Evolutionary conservation across 2,797 vertebrate genomes (phyloP).

Genomic region (Hemibagrus guttatus): DNA sequence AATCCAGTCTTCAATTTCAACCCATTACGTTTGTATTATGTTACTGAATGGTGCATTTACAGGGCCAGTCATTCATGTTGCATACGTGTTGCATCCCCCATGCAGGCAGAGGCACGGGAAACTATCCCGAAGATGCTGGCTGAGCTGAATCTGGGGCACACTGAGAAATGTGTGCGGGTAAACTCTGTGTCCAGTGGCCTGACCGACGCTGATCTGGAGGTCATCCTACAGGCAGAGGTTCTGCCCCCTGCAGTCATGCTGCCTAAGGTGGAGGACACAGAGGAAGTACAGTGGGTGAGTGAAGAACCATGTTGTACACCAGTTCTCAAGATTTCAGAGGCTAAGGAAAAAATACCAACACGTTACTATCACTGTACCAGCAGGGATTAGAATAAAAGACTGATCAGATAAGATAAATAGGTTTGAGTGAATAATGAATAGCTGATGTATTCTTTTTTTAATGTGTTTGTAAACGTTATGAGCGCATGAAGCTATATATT

Average conservation of each 20-base stretch:
- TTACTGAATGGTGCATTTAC: constrained; percentile 33
- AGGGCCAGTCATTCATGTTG: constrained; percentile 28
- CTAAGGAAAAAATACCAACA: not conserved
- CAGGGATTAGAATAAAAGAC: not conserved
- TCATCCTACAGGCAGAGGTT: constrained; percentile 79
- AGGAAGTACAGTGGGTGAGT: constrained; percentile 93
- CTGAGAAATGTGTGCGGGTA: constrained; percentile 93
- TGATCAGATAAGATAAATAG: no score
- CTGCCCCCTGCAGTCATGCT: constrained; percentile 94
- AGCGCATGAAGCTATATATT: no score
- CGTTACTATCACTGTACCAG: not conserved
- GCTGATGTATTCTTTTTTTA: no score
- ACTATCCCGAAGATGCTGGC: constrained; percentile 82
- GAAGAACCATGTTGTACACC: not conserved
- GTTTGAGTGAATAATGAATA: no score
- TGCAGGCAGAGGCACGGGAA: constrained; percentile 85
- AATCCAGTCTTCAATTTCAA: constrained; percentile 42
- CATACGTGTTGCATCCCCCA: constrained; percentile 27
- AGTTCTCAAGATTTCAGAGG: not conserved
- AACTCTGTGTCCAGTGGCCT: constrained; percentile 94
- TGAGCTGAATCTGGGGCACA: constrained; percentile 82
- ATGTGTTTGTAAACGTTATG: no score
- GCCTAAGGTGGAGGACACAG: constrained; percentile 90
- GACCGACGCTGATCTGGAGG: constrained; percentile 85
- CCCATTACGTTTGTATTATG: constrained; percentile 41